Conservation (phyloP, 2,113 vertebrate genomes). For the Scomber colias region DNA sequence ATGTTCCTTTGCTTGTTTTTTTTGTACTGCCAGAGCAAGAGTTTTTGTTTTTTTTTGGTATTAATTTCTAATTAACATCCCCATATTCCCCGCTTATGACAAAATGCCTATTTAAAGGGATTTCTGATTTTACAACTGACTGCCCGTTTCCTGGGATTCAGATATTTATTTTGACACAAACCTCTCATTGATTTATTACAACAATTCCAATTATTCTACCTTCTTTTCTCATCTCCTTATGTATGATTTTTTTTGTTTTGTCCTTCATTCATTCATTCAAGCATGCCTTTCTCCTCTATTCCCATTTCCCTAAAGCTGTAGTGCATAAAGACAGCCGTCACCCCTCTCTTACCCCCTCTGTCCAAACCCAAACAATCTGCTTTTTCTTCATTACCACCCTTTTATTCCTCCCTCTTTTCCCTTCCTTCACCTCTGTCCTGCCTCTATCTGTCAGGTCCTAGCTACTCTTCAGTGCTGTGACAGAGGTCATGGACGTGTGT, state of each 20-base stretch:
- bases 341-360: neutral
- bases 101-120: constrained; percentile 8
- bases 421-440: constrained; percentile 46
- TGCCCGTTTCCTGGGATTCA: constrained; percentile 31
- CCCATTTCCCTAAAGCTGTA: constrained; percentile 29
- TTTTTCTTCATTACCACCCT: constrained; percentile 34
- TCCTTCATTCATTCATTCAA: constrained; percentile 28
- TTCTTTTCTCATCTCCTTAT: constrained; percentile 7
- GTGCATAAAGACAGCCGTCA: constrained; percentile 23
- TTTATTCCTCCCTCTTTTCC: constrained; percentile 35
- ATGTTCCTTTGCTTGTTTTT: constrained; percentile 41
- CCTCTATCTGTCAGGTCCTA: constrained; percentile 31
- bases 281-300: constrained; percentile 40
- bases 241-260: constrained; percentile 19
- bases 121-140: constrained; percentile 39
- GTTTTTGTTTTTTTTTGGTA: neutral
- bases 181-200: constrained; percentile 27
- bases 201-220: constrained; percentile 33
- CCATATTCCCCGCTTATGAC: constrained; percentile 17
- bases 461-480: constrained; percentile 17
- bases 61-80: constrained; percentile 28
- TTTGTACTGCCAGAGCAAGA: neutral
- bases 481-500: constrained; percentile 18
- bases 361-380: constrained; percentile 38
- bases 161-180: constrained; percentile 35